Percentiles rank a stretch among this genome's conserved stretches.
Evolutionary conservation across 2,113 vertebrate genomes (phyloP).

Genomic region (Xerus inauris): DNA sequence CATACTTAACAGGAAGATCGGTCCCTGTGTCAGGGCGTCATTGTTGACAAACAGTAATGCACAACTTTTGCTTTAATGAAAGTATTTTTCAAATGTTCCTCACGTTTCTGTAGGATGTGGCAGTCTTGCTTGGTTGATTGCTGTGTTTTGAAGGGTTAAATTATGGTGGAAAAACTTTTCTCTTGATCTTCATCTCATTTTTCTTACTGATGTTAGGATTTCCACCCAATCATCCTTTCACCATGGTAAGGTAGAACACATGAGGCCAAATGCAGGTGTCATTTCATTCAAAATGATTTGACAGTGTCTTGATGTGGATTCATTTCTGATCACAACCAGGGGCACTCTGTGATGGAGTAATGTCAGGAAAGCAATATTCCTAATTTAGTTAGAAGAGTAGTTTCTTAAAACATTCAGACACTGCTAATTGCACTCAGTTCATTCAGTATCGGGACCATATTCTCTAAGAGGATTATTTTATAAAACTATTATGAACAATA

Average conservation of each 20-base stretch:
- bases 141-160: conserved; percentile 49
- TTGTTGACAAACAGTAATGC: background rate
- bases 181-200: conserved; percentile 17
- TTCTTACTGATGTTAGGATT: conserved; percentile 7
- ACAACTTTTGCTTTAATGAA: conserved; percentile 47
- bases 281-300: background rate
- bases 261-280: background rate
- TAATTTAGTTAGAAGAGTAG: background rate
- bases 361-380: background rate
- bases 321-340: background rate
- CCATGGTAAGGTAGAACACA: background rate
- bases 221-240: background rate
- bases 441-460: background rate
- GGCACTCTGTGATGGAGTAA: background rate
- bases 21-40: background rate
- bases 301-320: background rate
- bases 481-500: background rate
- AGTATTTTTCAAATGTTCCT: conserved; percentile 52
- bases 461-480: background rate
- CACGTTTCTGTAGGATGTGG: conserved; percentile 18
- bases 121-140: background rate
- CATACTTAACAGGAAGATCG: background rate
- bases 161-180: background rate
- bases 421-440: background rate
- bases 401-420: background rate